phyloP scores from a whole-genome alignment of 2,888 invertebrate species.

The Meloe dianella region DNA sequence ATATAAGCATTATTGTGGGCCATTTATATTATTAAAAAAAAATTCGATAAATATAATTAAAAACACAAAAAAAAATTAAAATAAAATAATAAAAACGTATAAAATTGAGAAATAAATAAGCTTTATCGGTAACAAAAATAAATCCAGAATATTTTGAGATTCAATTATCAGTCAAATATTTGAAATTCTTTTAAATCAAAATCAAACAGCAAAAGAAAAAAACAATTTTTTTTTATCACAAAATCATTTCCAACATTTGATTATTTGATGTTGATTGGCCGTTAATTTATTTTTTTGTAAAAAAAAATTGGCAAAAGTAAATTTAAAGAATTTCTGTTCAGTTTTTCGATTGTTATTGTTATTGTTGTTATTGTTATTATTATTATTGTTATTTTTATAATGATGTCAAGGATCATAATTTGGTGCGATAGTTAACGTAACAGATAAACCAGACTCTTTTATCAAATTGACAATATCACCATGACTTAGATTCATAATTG shows the following conservation, averaged over 20 bases:
- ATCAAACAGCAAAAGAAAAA: background rate
- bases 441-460: slow-evolving; percentile 92
- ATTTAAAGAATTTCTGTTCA: slow-evolving; percentile 2
- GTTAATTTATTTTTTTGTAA: slow-evolving; percentile 5
- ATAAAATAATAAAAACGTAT: no score
- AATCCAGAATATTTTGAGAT: slow-evolving; percentile 4
- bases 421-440: slow-evolving; percentile 80
- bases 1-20: background rate
- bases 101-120: slow-evolving; percentile 5
- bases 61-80: no score
- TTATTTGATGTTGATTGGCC: slow-evolving; percentile 3
- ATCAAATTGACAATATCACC: slow-evolving; percentile 97
- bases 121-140: slow-evolving; percentile 8
- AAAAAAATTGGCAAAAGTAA: slow-evolving; percentile 4
- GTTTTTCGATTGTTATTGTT: background rate
- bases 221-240: background rate
- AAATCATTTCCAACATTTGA: slow-evolving; percentile 7
- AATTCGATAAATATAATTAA: background rate
- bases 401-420: slow-evolving; percentile 62
- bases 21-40: background rate
- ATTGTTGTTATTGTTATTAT: slow-evolving; percentile 8
- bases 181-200: background rate
- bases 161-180: background rate
- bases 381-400: slow-evolving; percentile 20
- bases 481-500: slow-evolving; percentile 90